These are phyloP conservation scores for Caenorhabditis brenneri DNA, from an alignment of 1,140 invertebrate species.

Conservation along the genomic window DNA sequence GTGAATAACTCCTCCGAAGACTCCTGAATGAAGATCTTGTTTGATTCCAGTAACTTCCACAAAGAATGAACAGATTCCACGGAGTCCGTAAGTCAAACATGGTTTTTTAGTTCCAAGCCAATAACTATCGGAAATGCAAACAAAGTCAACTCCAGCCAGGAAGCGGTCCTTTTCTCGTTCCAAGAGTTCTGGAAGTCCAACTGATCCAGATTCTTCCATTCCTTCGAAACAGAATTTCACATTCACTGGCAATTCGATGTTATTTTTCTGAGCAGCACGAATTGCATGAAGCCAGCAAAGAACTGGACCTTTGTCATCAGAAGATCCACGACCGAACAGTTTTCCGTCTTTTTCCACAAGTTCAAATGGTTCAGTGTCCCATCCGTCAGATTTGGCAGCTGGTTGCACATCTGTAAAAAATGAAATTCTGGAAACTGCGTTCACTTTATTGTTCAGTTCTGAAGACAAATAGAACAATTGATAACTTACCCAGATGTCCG, in stretches of 20 bases:
- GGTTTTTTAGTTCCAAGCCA: slow-evolving; percentile 95
- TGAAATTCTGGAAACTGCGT: background rate
- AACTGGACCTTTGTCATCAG: slow-evolving; percentile 85
- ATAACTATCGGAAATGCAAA: slow-evolving; percentile 98
- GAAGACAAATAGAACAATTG: too few relatives aligned
- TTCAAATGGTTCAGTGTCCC: slow-evolving; percentile 91
- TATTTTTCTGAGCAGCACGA: slow-evolving; percentile 82
- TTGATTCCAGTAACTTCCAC: slow-evolving; percentile 85
- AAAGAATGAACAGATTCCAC: slow-evolving; percentile 88
- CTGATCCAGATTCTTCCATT: slow-evolving; percentile 97
- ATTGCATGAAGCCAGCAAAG: slow-evolving; percentile 92
- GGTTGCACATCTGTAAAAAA: slow-evolving; percentile 63
- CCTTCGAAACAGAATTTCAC: slow-evolving; percentile 96
- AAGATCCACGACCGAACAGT: slow-evolving; percentile 87
- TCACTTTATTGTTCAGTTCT: too few relatives aligned
- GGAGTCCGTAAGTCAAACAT: slow-evolving; percentile 92
- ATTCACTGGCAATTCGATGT: slow-evolving; percentile 83
- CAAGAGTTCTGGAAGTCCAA: slow-evolving; percentile 89
- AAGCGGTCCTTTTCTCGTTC: slow-evolving; percentile 80
- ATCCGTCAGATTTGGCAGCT: slow-evolving; percentile 78
- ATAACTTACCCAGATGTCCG: slow-evolving; percentile 97
- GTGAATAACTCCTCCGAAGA: slow-evolving; percentile 85
- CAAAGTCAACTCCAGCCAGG: slow-evolving; percentile 81
- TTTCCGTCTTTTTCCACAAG: slow-evolving; percentile 87
- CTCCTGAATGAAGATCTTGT: slow-evolving; percentile 93